phyloP scores from a whole-genome alignment of 2,888 invertebrate species.

The Apamea epomidion region DNA sequence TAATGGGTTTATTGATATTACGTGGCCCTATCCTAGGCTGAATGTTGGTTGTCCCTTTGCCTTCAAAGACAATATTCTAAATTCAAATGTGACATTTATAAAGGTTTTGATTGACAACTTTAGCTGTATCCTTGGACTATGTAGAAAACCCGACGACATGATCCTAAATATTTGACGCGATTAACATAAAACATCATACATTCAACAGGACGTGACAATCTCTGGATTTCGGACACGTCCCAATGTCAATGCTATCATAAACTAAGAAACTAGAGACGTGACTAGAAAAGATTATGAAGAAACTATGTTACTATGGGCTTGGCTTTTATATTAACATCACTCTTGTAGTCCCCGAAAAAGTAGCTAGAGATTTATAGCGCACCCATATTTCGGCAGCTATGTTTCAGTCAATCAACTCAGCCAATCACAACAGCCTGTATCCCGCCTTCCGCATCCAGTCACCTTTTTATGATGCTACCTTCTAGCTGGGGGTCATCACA shows the following conservation, averaged over 20 bases:
- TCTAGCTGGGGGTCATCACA: not conserved
- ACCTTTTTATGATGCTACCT: too few relatives aligned
- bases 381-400: not conserved
- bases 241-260: conserved; percentile 68
- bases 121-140: conserved; percentile 15
- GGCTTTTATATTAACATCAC: not conserved
- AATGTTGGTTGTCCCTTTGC: conserved; percentile 18
- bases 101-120: conserved; percentile 14
- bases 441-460: not conserved
- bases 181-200: conserved; percentile 47
- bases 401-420: not conserved
- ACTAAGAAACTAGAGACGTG: conserved; percentile 64
- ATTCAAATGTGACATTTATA: conserved; percentile 4
- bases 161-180: conserved; percentile 31
- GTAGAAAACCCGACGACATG: conserved; percentile 24
- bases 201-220: conserved; percentile 63
- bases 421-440: not conserved
- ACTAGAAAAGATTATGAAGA: conserved; percentile 57
- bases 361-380: not conserved
- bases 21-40: conserved; percentile 5
- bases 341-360: not conserved
- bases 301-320: conserved; percentile 42
- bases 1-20: conserved; percentile 32
- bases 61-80: conserved; percentile 24
- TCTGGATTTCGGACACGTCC: conserved; percentile 66